Evolutionary conservation across 2,113 vertebrate genomes (phyloP).

Genomic region (Callocephalon fimbriatum): DNA sequence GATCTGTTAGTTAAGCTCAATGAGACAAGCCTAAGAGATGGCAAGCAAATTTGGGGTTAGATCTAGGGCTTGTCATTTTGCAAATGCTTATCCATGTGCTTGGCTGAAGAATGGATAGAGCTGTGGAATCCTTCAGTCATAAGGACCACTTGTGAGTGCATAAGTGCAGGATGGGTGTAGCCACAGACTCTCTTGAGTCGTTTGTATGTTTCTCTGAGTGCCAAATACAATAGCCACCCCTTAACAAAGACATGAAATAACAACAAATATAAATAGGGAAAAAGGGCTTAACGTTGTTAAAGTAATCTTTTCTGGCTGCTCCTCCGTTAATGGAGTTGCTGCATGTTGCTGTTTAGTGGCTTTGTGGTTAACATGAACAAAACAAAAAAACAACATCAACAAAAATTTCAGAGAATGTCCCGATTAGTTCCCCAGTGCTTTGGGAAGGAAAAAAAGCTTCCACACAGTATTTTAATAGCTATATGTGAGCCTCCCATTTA

Average conservation of each 20-base stretch:
- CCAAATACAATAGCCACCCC: neutral
- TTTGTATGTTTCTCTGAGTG: neutral
- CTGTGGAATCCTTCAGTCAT: neutral
- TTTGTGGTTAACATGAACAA: slow-evolving; percentile 18
- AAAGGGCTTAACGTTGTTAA: neutral
- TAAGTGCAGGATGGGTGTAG: neutral
- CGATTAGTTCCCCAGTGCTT: slow-evolving; percentile 32
- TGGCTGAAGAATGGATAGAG: neutral
- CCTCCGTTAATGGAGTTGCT: neutral
- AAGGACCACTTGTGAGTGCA: neutral
- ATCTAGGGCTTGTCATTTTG: neutral
- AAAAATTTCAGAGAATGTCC: slow-evolving; percentile 32
- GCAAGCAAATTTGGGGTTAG: neutral
- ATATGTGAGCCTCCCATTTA: slow-evolving; percentile 49
- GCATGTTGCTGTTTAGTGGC: neutral
- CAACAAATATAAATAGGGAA: neutral
- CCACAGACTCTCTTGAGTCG: neutral
- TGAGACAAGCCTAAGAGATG: neutral
- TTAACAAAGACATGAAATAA: neutral
- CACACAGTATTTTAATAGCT: slow-evolving; percentile 24
- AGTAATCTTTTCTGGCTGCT: neutral
- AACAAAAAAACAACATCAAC: slow-evolving; percentile 8
- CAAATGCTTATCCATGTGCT: neutral
- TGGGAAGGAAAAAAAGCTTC: slow-evolving; percentile 55
- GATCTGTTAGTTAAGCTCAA: neutral